Conservation (phyloP, 1,140 invertebrate species). For the Pomacea maculata region DNA sequence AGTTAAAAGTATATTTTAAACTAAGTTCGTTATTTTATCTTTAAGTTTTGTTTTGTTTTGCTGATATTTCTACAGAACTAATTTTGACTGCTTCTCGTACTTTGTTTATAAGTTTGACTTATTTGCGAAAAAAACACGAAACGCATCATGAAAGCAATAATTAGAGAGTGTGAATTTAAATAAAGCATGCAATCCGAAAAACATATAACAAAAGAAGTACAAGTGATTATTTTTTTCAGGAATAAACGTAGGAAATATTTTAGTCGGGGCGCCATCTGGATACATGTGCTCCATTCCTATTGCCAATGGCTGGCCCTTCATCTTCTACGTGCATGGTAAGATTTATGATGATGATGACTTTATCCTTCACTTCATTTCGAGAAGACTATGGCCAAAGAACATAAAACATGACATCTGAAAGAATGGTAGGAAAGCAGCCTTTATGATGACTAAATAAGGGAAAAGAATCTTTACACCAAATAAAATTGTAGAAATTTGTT, state of each 20-base stretch:
- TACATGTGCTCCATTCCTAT: conserved; percentile 37
- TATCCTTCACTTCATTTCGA: too few species aligned
- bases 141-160: background rate
- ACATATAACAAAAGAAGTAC: background rate
- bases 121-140: too few species aligned
- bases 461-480: too few species aligned
- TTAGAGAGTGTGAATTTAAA: background rate
- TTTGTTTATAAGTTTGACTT: too few species aligned
- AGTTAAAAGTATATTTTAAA: background rate
- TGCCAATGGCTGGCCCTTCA: conserved; percentile 43
- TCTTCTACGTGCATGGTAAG: conserved; percentile 50
- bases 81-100: background rate
- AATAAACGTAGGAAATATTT: conserved; percentile 39
- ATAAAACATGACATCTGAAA: too few species aligned
- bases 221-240: conserved; percentile 14
- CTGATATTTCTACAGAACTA: background rate
- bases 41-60: too few species aligned
- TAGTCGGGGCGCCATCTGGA: conserved; percentile 39
- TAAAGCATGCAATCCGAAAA: background rate
- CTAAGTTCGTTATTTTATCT: background rate
- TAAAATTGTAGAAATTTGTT: too few species aligned
- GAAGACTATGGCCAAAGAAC: too few species aligned
- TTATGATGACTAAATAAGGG: too few species aligned
- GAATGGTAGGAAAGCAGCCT: too few species aligned
- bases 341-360: too few species aligned